Evolutionary conservation across 2,113 vertebrate species (phyloP).

Genomic region (Pelodiscus sinensis): DNA sequence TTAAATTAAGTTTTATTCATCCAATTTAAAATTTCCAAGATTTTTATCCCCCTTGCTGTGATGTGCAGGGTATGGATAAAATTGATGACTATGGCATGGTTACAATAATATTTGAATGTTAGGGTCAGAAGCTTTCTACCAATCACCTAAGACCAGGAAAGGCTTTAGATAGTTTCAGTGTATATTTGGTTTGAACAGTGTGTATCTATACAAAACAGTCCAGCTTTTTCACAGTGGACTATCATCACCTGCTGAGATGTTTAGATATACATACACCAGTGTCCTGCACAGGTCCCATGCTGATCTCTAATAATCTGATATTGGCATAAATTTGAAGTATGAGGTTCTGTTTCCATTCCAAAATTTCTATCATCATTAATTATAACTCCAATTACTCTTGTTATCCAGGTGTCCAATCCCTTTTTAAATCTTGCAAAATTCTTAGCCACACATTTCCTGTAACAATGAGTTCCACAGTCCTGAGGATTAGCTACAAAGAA

Average conservation of each 20-base stretch:
- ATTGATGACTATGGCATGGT: neutral
- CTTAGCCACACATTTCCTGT: neutral
- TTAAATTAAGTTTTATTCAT: no score
- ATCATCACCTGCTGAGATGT: neutral
- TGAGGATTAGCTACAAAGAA: neutral
- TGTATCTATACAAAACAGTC: neutral
- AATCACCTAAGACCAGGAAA: neutral
- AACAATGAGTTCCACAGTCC: neutral
- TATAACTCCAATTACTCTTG: neutral
- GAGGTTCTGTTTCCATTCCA: neutral
- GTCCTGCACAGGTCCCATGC: neutral
- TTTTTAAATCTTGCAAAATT: neutral
- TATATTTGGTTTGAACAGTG: neutral
- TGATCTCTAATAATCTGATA: neutral
- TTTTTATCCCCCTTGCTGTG: neutral
- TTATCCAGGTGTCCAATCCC: neutral
- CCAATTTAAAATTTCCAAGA: no score
- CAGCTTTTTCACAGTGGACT: neutral
- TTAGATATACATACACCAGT: neutral
- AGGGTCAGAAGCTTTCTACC: neutral
- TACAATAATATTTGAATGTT: neutral
- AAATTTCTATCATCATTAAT: neutral
- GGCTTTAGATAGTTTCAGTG: neutral
- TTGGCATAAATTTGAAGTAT: neutral
- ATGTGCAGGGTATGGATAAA: neutral